Conservation (phyloP, 2,888 invertebrate genomes). For the Dynastes maya region DNA sequence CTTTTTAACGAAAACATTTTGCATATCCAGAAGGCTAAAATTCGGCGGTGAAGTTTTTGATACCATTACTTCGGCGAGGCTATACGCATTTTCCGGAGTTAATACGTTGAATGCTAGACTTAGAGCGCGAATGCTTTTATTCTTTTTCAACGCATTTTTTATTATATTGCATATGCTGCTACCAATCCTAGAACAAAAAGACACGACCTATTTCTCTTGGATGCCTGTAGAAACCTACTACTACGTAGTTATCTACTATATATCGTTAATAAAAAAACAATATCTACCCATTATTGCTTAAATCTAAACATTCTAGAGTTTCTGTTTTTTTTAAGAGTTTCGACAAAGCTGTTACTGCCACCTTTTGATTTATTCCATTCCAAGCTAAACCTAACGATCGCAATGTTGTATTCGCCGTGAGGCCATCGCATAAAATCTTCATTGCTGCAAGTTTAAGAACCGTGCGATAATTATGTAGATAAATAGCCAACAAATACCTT, state of each 20-base stretch:
- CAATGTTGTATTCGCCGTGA: constrained; percentile 65
- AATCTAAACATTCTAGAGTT: constrained; percentile 64
- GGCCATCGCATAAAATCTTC: constrained; percentile 66
- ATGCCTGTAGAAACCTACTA: not conserved
- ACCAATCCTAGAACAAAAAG: constrained; percentile 58
- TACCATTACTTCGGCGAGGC: constrained; percentile 67
- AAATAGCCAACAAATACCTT: constrained; percentile 61
- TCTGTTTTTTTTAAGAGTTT: constrained; percentile 61
- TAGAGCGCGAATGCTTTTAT: constrained; percentile 68
- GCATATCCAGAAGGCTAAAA: constrained; percentile 70
- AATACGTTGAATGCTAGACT: constrained; percentile 73
- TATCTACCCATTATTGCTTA: constrained; percentile 67
- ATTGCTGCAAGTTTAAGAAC: constrained; percentile 61
- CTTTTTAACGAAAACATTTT: constrained; percentile 71
- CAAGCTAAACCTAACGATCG: constrained; percentile 70
- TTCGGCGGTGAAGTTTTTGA: constrained; percentile 49
- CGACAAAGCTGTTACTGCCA: constrained; percentile 61
- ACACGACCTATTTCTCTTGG: constrained; percentile 7
- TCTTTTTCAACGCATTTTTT: constrained; percentile 68
- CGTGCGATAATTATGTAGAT: not conserved
- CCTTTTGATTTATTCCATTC: constrained; percentile 69
- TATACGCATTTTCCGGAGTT: constrained; percentile 69
- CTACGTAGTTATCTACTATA: not conserved
- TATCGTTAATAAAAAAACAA: not conserved
- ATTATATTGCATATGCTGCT: constrained; percentile 61